phyloP scores from a whole-genome alignment of 2,113 vertebrate genomes.

The Oostethus manadensis region DNA sequence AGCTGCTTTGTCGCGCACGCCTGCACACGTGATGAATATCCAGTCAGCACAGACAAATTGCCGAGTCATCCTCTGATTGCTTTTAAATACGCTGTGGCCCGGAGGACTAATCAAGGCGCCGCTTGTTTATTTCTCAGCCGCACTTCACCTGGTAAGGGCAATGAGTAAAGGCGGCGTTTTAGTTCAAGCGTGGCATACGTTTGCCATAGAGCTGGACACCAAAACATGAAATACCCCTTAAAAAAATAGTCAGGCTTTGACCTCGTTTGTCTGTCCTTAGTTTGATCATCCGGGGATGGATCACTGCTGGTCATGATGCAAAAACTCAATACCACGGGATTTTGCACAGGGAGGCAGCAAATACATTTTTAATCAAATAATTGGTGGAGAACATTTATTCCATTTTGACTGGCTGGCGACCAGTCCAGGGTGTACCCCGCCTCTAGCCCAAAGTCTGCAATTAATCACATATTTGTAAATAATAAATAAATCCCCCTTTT shows the following conservation, averaged over 20 bases:
- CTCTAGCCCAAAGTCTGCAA: too few species aligned
- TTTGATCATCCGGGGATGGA: slow-evolving; percentile 1
- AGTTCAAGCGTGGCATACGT: slow-evolving; percentile 30
- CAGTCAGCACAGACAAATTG: slow-evolving; percentile 72
- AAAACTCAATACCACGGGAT: too few species aligned
- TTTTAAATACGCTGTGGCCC: slow-evolving; percentile 62
- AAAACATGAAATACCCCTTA: neutral
- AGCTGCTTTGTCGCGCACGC: slow-evolving; percentile 22
- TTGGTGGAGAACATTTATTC: too few species aligned
- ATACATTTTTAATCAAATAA: too few species aligned
- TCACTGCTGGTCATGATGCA: too few species aligned
- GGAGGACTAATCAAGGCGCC: slow-evolving; percentile 57
- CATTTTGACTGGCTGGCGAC: too few species aligned
- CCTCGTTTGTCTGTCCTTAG: slow-evolving; percentile 10
- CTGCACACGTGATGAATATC: slow-evolving; percentile 60
- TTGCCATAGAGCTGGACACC: slow-evolving; percentile 15
- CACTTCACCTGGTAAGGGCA: slow-evolving; percentile 24
- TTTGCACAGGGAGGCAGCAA: neutral
- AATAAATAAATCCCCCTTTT: too few species aligned
- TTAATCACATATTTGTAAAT: too few species aligned
- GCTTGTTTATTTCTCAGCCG: slow-evolving; percentile 54
- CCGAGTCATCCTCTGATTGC: slow-evolving; percentile 70
- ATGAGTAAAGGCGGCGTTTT: slow-evolving; percentile 12
- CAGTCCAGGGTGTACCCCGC: too few species aligned
- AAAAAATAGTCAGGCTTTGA: neutral